Evolutionary conservation across 2,797 vertebrate genomes (phyloP).

Genomic region (Melanotaenia nigrans): DNA sequence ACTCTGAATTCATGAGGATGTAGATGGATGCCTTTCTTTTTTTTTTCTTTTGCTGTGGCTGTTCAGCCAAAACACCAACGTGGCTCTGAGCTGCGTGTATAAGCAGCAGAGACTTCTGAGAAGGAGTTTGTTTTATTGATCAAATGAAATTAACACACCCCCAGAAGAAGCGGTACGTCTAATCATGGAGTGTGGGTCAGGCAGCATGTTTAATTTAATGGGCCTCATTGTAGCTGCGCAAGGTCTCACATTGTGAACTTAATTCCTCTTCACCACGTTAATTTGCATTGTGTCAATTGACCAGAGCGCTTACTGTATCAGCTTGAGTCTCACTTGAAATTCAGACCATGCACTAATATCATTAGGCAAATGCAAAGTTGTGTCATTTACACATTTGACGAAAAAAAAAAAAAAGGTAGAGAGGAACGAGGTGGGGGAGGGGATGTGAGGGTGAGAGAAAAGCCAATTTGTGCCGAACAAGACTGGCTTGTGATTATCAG

Average conservation of each 20-base stretch:
- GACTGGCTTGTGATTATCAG: conserved; percentile 79
- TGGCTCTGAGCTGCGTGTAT: conserved; percentile 20
- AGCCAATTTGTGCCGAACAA: conserved; percentile 77
- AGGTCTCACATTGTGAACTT: conserved; percentile 79
- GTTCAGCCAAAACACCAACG: conserved; percentile 42
- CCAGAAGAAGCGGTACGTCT: conserved; percentile 47
- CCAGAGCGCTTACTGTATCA: conserved; percentile 76
- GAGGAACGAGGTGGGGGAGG: not conserved
- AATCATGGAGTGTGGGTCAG: conserved; percentile 65
- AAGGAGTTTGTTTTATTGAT: conserved; percentile 79
- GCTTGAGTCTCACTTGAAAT: conserved; percentile 75
- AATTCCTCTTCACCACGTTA: conserved; percentile 76
- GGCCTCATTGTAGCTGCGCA: conserved; percentile 66
- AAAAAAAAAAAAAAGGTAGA: conserved; percentile 1
- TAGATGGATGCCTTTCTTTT: conserved; percentile 41
- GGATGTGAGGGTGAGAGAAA: conserved; percentile 61
- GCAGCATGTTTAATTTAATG: conserved; percentile 76
- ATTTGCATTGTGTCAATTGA: conserved; percentile 81
- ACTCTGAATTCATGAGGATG: conserved; percentile 67
- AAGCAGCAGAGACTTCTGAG: conserved; percentile 51
- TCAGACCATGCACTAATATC: conserved; percentile 76
- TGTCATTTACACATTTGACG: conserved; percentile 81
- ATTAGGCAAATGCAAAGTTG: conserved; percentile 82
- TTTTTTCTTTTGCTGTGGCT: conserved; percentile 20
- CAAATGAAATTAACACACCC: conserved; percentile 70